Evolutionary conservation across 2,888 invertebrate genomes (phyloP), one percentile per base, ranked within the genome.

Genomic region (Saturnia japonica): DNA sequence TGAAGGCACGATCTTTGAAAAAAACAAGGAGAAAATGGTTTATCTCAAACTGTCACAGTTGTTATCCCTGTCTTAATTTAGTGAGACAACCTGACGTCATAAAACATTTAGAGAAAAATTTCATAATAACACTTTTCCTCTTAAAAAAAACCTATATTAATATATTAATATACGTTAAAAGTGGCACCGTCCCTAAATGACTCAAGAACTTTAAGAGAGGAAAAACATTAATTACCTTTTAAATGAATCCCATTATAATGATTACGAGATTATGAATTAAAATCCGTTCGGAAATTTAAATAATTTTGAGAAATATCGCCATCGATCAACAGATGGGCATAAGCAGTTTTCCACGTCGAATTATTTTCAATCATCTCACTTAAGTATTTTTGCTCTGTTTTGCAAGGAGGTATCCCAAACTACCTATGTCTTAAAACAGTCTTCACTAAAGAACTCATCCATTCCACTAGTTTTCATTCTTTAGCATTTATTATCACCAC

Each of bases 21-120:
- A 62, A 40, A 64, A 19, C 64, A 64, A 12, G 12, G 40, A 19
- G n/a, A 64, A 64, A 40, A 64, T 40, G 40, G 40, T 64, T 64
- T 40, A 64, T 64, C 64, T 40, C 40, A 8, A 40, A 40, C 34
- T 40, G 64, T 64, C 64, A 64, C 64, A 64, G 34, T 19, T 64
- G 34, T 19, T 64, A 64, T 64, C 40, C n/a, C 19, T 40, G 40
- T n/a, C 40, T 40, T 64, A 64, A 64, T 64, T 57, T 64, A 64
- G 64, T 40, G 40, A 40, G 64, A 57, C 57, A 57, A 14, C 25
- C 25, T 25, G 57, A 19, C 64, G 40, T 64, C 64, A 40, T 19
- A 40, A 64, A 64, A 19, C 40, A 9, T 40, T 64, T n/a, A 40
- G 16, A 57, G n/a, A 25, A 57, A 19, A 64, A 64, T 64, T 64